A percentile compares a stretch with the other conserved stretches of the same genome.
Evolutionary conservation across 2,888 invertebrate genomes (phyloP).

Genomic region (Eilema griseolum): DNA sequence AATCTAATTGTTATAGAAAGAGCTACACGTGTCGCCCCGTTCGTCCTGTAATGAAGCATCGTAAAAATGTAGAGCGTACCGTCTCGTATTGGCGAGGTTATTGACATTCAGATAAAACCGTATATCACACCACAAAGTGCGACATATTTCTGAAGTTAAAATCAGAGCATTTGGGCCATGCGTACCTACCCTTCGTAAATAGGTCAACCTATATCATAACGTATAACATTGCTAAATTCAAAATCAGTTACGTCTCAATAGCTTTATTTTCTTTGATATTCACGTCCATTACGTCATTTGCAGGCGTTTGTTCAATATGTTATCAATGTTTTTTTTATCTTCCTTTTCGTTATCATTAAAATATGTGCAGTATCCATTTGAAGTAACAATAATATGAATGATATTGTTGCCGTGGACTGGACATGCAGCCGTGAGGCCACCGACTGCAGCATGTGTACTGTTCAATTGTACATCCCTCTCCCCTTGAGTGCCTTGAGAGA

Average conservation of each 20-base stretch:
- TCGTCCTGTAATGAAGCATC: constrained; percentile 57
- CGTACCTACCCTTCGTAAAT: constrained; percentile 15
- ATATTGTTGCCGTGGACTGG: background rate
- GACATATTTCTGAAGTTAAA: constrained; percentile 41
- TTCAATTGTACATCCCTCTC: constrained; percentile 36
- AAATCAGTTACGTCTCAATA: background rate
- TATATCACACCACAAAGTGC: constrained; percentile 49
- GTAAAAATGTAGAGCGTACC: constrained; percentile 63
- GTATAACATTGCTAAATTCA: constrained; percentile 10
- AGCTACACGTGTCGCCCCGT: constrained; percentile 55
- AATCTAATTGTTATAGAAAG: constrained; percentile 45
- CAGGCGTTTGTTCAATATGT: background rate
- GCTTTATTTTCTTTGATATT: constrained; percentile 3
- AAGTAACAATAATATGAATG: constrained; percentile 11
- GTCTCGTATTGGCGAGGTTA: constrained; percentile 64
- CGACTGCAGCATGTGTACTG: constrained; percentile 15
- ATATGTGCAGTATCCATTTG: background rate
- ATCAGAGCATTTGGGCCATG: constrained; percentile 16
- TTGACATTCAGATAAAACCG: constrained; percentile 71
- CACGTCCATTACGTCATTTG: background rate
- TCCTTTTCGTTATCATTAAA: constrained; percentile 6
- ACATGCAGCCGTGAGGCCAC: constrained; percentile 7
- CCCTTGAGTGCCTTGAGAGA: constrained; percentile 39
- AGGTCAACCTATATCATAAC: constrained; percentile 15
- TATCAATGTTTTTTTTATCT: constrained; percentile 7